Base-by-base conservation (phyloP, 2,888 invertebrate species). In the Meandrusa payeni region DNA sequence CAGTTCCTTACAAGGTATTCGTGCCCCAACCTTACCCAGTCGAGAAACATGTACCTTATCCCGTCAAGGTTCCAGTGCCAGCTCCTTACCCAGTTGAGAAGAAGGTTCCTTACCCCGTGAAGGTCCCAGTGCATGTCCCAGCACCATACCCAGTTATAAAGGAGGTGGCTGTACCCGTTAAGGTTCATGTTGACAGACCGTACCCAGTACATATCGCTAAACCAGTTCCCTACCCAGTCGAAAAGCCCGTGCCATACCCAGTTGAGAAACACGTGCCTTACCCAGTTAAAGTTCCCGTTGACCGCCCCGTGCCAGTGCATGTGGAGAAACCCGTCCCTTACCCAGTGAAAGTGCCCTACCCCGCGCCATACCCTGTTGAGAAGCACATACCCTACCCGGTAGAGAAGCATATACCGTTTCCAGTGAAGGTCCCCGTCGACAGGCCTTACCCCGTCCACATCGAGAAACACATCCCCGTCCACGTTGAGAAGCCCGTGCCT, bases 361-460 rank as follows among this genome's bases (percentile, higher is more conserved):
- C 90, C 38, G 92, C 94, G 33, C 93, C 94, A 1, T 93, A 93
- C 74, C 92, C 92, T 38, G 91, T 94, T 0, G 93, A 93, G 58
- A 93, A 93, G 72, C 82, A 88, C 34, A 91, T 92, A 28, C 93
- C 92, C 27, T 91, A 91, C 68, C 93, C 93, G 37, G 93, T 93
- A 1, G 92, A 93, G 69, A 90, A 93, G 28, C 89, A 80, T 32
- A 88, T 91, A 61, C 94, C 92, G 26, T 89, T 93, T 2, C 93
- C 93, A 3, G 92, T 93, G 0, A 89, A 91, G 43, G 92, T 93
- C 7, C 92, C 93, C 48, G 94, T 95, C 1, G 94, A 94, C 49
- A 94, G 94, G 52, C 95, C 95, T 13, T 91, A 92, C 57, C 89
- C 89, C 33, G 93, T 95, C 3, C 94, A 94, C 66, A 93, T 94